Base-by-base conservation (phyloP, 2,113 vertebrate genomes). In the Danionella cerebrum region DNA sequence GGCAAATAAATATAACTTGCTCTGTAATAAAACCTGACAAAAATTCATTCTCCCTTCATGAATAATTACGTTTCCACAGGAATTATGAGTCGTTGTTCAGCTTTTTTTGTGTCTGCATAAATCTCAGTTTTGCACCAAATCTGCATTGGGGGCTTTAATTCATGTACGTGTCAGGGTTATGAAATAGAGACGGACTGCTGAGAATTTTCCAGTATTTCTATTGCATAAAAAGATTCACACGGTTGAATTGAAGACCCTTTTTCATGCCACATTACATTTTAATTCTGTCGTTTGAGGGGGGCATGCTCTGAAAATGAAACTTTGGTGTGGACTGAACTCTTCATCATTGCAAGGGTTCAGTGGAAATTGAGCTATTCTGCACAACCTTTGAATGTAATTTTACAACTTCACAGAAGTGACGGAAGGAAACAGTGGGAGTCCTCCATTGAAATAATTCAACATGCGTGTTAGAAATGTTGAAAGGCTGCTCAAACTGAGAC, bases 251-350 rank as follows among this genome's bases (percentile, higher is more conserved):
- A 80, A 69, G 75, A 84, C 71, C 75, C 75, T 80, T 84, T 84
- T 84, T 82, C 78, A 84, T 82, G 84, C 72, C 78, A 82, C 82
- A 84, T 85, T 85, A 82, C 75, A 74, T 59, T 67, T 39, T 63
- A 63, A 67, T 79, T 78, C 69, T 70, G 73, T 66, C 59, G 70
- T 71, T 36, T 55, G 66, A 73, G 64, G 31, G n/a, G 64, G 29
- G 35, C 45, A 29, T 48, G 44, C 27, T 21, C 64, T 53, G 70
- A 67, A 69, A 60, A 69, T 36, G 66, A 48, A 68, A 65, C 53
- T 44, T 65, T 41, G 7, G 52, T 31, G 38, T 44, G 57, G 29
- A 22, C 9, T 33, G 33, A 55, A 51, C 27, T 39, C 44, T 27
- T 54, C 52, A 63, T 57, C 38, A 54, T 55, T 14, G 25, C 16